These are phyloP conservation scores for Philereme vetulata DNA, from an alignment of 2,888 invertebrate species.

Conservation along the genomic window DNA sequence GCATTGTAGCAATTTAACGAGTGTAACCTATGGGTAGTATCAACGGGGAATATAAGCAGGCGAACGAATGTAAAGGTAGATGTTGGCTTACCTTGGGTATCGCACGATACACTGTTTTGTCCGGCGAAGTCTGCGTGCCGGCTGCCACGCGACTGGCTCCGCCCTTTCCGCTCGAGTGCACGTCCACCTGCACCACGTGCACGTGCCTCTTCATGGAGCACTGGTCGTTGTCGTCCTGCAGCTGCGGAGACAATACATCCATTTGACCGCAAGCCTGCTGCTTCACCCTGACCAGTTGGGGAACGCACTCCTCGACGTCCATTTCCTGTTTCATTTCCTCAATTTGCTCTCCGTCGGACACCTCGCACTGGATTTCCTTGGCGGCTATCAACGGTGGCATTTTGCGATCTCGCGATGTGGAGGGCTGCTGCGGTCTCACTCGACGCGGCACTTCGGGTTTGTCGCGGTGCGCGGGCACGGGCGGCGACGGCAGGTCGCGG, in stretches of 20 bases:
- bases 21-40: too few species aligned
- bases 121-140: constrained; percentile 89
- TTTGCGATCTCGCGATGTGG: too few species aligned
- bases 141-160: constrained; percentile 72
- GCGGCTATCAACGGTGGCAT: too few species aligned
- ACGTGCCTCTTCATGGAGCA: constrained; percentile 11
- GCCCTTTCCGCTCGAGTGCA: constrained; percentile 1
- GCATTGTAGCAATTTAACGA: too few species aligned
- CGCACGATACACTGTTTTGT: constrained; percentile 40
- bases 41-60: too few species aligned
- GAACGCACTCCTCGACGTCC: neutral
- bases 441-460: too few species aligned
- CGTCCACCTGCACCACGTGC: constrained; percentile 8
- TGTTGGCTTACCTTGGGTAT: constrained; percentile 1
- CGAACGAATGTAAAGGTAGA: too few species aligned
- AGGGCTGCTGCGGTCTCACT: neutral
- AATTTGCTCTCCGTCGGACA: too few species aligned
- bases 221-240: constrained; percentile 7
- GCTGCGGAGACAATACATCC: constrained; percentile 2
- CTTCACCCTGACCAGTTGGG: neutral
- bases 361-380: neutral
- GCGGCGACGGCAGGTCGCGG: constrained; percentile 3
- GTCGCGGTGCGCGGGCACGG: constrained; percentile 4
- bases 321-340: neutral
- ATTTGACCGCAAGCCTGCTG: neutral